Conservation (phyloP, 2,113 vertebrate genomes). For the Cavia aperea region DNA sequence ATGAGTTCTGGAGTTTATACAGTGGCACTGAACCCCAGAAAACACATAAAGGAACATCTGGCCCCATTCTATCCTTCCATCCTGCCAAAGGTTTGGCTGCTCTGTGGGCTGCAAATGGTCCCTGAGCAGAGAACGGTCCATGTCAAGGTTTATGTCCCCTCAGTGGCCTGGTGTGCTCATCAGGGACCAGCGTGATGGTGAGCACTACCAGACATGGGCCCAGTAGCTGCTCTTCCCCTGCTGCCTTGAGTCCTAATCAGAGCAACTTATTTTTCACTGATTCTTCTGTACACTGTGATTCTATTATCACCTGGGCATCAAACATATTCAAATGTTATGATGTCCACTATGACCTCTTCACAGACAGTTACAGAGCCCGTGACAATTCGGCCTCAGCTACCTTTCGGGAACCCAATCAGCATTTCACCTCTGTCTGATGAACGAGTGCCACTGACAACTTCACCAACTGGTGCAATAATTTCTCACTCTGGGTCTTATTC, state of each 20-base stretch:
- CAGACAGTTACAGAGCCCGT: not conserved
- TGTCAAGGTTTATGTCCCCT: not conserved
- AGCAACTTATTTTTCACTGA: not conserved
- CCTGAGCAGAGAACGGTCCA: not conserved
- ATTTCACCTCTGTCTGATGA: not conserved
- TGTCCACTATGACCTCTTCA: not conserved
- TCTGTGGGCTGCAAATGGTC: not conserved
- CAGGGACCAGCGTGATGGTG: not conserved
- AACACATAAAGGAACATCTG: not conserved
- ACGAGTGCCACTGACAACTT: not conserved
- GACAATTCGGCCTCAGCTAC: not conserved
- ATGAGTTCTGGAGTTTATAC: not conserved
- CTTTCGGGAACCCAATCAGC: not conserved
- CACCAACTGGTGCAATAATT: not conserved
- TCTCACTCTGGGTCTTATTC: not conserved
- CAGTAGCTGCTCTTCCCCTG: not conserved
- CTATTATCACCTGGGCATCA: not conserved
- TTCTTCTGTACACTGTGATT: not conserved
- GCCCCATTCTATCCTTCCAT: not conserved
- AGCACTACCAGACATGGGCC: not conserved
- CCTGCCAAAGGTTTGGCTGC: not conserved
- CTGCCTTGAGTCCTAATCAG: not conserved
- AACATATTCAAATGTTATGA: not conserved
- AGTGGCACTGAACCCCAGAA: not conserved
- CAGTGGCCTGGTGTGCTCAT: not conserved